Evolutionary conservation across 2,113 vertebrate genomes (phyloP).

Genomic region (Hemibagrus wyckioides): DNA sequence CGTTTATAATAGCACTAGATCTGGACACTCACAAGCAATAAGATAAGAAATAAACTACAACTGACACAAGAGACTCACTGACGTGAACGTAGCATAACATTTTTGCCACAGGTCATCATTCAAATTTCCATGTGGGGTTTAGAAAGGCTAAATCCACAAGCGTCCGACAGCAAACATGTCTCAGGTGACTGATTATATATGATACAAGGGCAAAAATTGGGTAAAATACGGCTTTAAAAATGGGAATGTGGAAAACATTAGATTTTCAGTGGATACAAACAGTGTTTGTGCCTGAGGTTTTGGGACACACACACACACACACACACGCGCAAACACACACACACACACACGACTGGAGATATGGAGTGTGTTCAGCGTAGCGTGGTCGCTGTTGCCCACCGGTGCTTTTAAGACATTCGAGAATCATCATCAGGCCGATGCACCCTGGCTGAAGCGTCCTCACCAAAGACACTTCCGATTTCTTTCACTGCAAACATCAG

Average conservation of each 20-base stretch:
- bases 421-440: not conserved
- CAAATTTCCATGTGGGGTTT: not conserved
- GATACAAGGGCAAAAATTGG: not conserved
- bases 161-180: not conserved
- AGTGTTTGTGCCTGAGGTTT: not conserved
- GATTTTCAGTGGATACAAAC: not conserved
- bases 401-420: not conserved
- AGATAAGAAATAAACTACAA: not conserved
- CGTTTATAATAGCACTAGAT: not conserved
- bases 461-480: not conserved
- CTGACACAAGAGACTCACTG: not conserved
- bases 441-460: not conserved
- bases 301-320: not conserved
- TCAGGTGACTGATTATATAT: not conserved
- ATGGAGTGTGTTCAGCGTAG: constrained; percentile 1
- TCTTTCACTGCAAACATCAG: constrained; percentile 4
- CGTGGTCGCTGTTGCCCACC: not conserved
- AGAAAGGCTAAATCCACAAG: not conserved
- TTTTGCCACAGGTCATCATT: not conserved
- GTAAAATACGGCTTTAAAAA: not conserved
- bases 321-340: not conserved
- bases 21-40: not conserved
- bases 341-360: not conserved
- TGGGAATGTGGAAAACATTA: not conserved
- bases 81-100: not conserved